Evolutionary conservation across 2,113 vertebrate species (phyloP).

Genomic region (Hypocryptadius cinnamomeus): DNA sequence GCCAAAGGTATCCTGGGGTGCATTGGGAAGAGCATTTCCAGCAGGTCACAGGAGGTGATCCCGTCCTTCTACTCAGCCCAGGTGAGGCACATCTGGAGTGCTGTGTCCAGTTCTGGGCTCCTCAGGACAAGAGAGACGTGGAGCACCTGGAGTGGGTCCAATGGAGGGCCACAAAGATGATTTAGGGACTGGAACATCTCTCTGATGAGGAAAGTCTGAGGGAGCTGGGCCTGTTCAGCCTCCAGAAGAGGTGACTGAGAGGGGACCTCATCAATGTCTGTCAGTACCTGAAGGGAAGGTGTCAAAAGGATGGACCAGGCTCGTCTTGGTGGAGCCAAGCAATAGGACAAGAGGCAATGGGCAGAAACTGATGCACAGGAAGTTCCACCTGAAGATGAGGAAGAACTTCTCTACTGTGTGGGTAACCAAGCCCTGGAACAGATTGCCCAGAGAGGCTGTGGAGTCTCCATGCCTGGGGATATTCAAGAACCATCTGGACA

Average conservation of each 20-base stretch:
- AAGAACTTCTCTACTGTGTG: not conserved
- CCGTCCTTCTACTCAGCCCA: not conserved
- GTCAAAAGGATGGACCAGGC: not conserved
- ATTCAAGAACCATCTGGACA: not conserved
- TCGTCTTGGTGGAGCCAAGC: not conserved
- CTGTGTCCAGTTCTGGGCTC: not conserved
- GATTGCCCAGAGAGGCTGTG: not conserved
- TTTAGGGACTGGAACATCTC: not conserved
- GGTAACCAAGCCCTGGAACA: fast-evolving
- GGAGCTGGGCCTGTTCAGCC: not conserved
- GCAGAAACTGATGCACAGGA: not conserved
- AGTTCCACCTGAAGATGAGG: not conserved
- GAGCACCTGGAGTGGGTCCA: not conserved
- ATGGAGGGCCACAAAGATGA: not conserved
- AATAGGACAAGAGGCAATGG: not conserved
- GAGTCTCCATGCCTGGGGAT: not conserved
- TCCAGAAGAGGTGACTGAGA: not conserved
- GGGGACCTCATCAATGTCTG: not conserved
- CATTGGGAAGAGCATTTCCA: not conserved
- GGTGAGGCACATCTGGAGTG: not conserved
- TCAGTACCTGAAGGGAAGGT: not conserved
- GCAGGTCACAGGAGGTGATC: not conserved
- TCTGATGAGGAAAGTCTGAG: not conserved
- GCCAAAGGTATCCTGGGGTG: not conserved
- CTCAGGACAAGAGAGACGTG: not conserved